Evolutionary conservation across 1,140 invertebrate species (phyloP).

Genomic region (Arion vulgaris): DNA sequence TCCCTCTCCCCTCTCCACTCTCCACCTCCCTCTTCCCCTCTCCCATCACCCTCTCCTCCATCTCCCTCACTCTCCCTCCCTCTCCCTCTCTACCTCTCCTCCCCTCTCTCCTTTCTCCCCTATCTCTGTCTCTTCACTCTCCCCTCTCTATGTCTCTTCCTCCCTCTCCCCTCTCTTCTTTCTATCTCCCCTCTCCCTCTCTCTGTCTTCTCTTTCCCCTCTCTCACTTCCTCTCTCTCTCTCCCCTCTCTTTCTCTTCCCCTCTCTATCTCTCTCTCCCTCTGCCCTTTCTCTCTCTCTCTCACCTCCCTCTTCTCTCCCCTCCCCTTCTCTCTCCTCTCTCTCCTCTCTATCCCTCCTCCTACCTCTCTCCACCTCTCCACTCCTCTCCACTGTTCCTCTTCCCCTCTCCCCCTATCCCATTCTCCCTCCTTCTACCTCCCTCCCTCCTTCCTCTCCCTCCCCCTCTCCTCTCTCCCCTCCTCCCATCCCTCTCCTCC

Average conservation of each 20-base stretch:
- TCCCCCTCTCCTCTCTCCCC: neutral
- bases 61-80: neutral
- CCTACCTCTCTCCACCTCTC: too few relatives aligned
- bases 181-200: neutral
- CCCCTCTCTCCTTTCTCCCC: neutral
- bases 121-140: neutral
- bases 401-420: too few relatives aligned
- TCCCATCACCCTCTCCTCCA: neutral
- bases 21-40: neutral
- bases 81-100: neutral
- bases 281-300: too few relatives aligned
- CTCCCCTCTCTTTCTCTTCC: neutral
- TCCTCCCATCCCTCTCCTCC: neutral
- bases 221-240: neutral
- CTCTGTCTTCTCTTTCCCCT: neutral
- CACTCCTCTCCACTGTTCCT: too few relatives aligned
- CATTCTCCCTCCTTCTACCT: too few relatives aligned
- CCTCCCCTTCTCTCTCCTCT: too few relatives aligned
- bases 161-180: neutral
- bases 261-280: too few relatives aligned
- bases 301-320: too few relatives aligned
- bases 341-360: neutral
- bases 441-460: neutral
- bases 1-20: neutral
- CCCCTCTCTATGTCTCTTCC: neutral